Base-by-base conservation (phyloP, 2,797 vertebrate species). In the Gallinago solitaria region DNA sequence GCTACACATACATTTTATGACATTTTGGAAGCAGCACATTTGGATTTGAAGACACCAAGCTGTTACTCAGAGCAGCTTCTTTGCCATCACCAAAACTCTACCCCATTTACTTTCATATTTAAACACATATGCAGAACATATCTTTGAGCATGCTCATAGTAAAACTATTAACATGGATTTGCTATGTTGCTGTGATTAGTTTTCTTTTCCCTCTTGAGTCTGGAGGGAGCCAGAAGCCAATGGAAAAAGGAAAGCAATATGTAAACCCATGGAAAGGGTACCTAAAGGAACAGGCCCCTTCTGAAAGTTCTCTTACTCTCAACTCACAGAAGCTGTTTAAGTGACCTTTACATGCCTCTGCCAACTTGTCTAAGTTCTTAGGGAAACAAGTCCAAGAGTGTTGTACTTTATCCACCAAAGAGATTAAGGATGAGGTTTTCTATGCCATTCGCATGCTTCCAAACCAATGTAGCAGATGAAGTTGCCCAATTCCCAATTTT, bases 151-250 rank as follows among this genome's bases (percentile, higher is more conserved):
- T 20, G 53, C 41, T 77, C 6, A 35, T 89, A 97, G 96, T 96
- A 98, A 98, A 98, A 97, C 97, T 98, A 98, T 98, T 98, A 98
- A 98, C 98, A 98, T 98, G 98, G 97, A 97, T 97, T 80, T 88
- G 71, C 87, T 79, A 86, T 27, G 59, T 61, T 93, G 97, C 96
- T 97, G 96, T 97, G 96, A 95, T 93, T 21, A 19, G 39, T 90
- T 47, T 77, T 68, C 59, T 56, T 64, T 70, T 88, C 71, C 57
- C 32, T 78, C 50, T 59, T 14, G 5, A 35, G 37, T 25, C 39
- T 74, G 39, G 39, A 87, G 64, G 65, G 41, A 87, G 25, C 15
- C 63, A 77, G 33, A 41, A 83, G 41, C 35, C 78, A 71, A 61
- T 9, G 35, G 41, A 43, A 30, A 79, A 35, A 87, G 30, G 21